phyloP scores from a whole-genome alignment of 2,888 invertebrate genomes.

The Lissocephala sabroskyi region DNA sequence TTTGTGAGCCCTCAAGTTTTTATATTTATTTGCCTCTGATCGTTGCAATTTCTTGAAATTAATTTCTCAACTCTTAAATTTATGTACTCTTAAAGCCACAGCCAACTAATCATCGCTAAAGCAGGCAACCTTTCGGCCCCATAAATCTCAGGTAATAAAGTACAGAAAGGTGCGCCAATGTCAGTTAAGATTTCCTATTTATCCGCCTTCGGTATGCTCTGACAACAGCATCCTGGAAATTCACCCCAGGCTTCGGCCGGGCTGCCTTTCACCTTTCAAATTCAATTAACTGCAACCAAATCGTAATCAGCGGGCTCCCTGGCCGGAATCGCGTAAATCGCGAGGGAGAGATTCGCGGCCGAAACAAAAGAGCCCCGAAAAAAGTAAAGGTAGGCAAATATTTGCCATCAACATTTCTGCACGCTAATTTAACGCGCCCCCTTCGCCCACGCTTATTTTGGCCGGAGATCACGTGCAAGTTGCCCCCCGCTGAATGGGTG shows the following conservation, averaged over 20 bases:
- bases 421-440: slow-evolving; percentile 44
- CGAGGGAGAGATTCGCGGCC: not conserved
- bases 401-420: slow-evolving; percentile 63
- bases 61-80: no score
- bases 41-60: no score
- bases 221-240: not conserved
- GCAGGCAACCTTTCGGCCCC: slow-evolving; percentile 11
- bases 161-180: slow-evolving; percentile 53
- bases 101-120: not conserved
- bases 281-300: slow-evolving; percentile 62
- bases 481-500: no score
- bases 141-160: slow-evolving; percentile 54
- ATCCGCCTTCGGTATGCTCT: not conserved
- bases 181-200: slow-evolving; percentile 33
- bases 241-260: slow-evolving; percentile 6
- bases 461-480: slow-evolving; percentile 59
- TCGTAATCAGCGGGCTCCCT: slow-evolving; percentile 40
- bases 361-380: no score
- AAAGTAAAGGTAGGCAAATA: slow-evolving; percentile 56
- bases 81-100: not conserved
- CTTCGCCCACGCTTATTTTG: slow-evolving; percentile 26
- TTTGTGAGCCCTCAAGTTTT: no score
- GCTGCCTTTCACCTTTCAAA: slow-evolving; percentile 60
- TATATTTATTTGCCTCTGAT: no score
- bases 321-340: not conserved